A percentile compares a stretch with the other conserved stretches of the same genome.
phyloP scores from a whole-genome alignment of 64 coral and sea anemone genomes.

The Stichodactyla mertensii region DNA sequence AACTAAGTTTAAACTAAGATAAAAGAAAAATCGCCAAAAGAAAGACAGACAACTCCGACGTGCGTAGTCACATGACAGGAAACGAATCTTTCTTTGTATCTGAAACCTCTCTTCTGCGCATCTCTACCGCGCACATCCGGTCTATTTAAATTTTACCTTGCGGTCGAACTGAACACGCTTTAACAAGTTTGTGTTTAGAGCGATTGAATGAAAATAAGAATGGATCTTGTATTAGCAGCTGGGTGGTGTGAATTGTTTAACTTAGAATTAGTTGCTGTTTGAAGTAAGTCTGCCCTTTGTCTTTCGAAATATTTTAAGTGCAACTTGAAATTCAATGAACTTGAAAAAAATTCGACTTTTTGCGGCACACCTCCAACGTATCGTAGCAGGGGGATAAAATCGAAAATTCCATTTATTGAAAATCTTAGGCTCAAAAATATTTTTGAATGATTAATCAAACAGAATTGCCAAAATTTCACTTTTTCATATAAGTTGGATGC shows the following conservation, averaged over 20 bases:
- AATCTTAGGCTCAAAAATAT: background rate
- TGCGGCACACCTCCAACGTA: background rate
- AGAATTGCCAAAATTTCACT: too few species aligned
- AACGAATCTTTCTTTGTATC: background rate
- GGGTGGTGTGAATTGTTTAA: background rate
- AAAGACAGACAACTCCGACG: background rate
- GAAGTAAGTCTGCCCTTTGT: background rate
- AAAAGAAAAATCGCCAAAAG: background rate
- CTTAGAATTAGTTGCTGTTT: background rate
- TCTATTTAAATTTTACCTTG: background rate
- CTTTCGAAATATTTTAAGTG: background rate
- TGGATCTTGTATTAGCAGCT: background rate
- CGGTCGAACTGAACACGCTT: background rate
- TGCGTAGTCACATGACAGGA: background rate
- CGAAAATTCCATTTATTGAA: background rate
- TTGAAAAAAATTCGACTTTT: background rate
- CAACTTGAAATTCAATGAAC: background rate
- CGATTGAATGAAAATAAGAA: conserved; percentile 2
- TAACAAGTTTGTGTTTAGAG: conserved; percentile 19
- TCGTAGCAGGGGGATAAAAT: background rate
- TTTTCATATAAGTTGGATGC: too few species aligned
- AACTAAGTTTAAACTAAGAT: background rate
- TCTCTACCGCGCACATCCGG: conserved; percentile 14
- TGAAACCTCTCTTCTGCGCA: background rate
- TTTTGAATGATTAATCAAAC: background rate